These are phyloP conservation scores for Melanotaenia duboulayi DNA, from an alignment of 2,113 vertebrate species.

Conservation along the genomic window DNA sequence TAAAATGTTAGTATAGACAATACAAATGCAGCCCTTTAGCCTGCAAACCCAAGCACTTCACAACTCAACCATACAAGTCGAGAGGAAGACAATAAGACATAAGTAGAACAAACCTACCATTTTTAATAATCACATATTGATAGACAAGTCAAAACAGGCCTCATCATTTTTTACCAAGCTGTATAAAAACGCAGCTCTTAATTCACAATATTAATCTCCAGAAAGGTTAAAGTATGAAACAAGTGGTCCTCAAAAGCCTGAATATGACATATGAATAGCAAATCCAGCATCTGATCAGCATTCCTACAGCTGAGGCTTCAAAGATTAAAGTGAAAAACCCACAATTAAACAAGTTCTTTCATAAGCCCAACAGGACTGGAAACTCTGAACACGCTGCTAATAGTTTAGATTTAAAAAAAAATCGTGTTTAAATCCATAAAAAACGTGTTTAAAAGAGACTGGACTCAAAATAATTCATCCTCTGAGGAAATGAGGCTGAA, in stretches of 20 bases:
- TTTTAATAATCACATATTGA: conserved; percentile 49
- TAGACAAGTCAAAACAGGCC: conserved; percentile 45
- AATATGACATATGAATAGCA: conserved; percentile 16
- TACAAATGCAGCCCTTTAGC: conserved; percentile 30
- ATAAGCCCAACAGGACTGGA: neutral
- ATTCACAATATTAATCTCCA: conserved; percentile 1
- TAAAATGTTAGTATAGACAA: conserved; percentile 23
- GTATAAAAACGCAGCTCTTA: conserved; percentile 24
- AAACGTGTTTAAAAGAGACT: neutral
- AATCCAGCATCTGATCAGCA: conserved; percentile 30
- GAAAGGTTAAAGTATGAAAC: conserved; percentile 11
- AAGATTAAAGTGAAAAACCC: conserved; percentile 2
- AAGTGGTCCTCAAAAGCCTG: conserved; percentile 1
- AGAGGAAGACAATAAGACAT: conserved; percentile 61
- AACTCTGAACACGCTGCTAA: neutral
- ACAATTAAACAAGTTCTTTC: conserved; percentile 5
- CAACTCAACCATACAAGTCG: conserved; percentile 32
- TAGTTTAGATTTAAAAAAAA: conserved; percentile 10
- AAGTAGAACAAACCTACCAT: conserved; percentile 59
- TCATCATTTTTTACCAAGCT: conserved; percentile 36
- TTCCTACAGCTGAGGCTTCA: conserved; percentile 14
- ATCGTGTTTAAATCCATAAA: conserved; percentile 4
- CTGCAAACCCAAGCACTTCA: conserved; percentile 46
- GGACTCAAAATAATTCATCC: conserved; percentile 3
- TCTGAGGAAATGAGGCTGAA: conserved; percentile 22